These are phyloP conservation scores for Lasioglossum pauxillum DNA, from an alignment of 2,888 invertebrate genomes.

Conservation along the genomic window DNA sequence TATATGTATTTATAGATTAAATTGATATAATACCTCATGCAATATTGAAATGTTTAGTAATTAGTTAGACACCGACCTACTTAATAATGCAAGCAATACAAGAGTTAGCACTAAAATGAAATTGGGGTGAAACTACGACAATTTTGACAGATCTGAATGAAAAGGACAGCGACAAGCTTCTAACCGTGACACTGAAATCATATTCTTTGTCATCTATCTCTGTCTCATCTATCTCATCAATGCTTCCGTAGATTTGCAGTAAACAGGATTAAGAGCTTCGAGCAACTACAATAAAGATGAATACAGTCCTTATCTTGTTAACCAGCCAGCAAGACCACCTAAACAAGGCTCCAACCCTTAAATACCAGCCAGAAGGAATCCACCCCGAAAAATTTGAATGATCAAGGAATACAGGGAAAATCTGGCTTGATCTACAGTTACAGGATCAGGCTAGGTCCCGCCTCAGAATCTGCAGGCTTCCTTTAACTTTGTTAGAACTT, in stretches of 20 bases:
- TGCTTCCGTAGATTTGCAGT: not conserved
- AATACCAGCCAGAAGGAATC: not conserved
- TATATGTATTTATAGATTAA: no score
- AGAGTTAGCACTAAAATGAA: no score
- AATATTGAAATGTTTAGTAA: no score
- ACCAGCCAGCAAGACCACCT: not conserved
- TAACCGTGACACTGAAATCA: not conserved
- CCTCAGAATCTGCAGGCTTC: constrained; percentile 16
- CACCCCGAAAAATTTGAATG: not conserved
- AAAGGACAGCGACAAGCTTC: not conserved
- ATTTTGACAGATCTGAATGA: not conserved
- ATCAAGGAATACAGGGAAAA: not conserved
- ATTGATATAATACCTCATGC: no score
- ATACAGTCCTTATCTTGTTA: not conserved
- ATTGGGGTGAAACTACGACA: not conserved
- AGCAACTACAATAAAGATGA: not conserved
- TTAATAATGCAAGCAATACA: no score
- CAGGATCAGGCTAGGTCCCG: constrained; percentile 27
- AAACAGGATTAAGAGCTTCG: not conserved
- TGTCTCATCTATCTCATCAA: not conserved
- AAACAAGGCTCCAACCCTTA: not conserved
- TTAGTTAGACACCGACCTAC: no score
- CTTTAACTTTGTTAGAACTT: constrained; percentile 71
- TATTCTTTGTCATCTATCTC: not conserved
- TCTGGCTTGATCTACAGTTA: not conserved